Conservation (phyloP, 1,140 invertebrate species). For the Diprion similis region DNA sequence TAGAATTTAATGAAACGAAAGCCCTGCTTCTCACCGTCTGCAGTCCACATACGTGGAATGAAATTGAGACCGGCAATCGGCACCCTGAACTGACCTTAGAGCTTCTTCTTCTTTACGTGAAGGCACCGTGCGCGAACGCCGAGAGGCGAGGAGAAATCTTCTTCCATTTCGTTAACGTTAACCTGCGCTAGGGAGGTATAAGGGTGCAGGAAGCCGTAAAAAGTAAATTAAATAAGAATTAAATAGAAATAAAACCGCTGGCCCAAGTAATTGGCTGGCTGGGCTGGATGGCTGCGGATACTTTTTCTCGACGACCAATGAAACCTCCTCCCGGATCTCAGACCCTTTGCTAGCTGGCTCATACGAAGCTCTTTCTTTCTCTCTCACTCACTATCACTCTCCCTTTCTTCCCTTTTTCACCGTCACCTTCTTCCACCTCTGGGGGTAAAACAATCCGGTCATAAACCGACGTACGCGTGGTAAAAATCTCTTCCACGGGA, state of each 20-base stretch:
- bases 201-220: constrained; percentile 47
- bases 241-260: constrained; percentile 62
- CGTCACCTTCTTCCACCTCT: not conserved
- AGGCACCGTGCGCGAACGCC: not conserved
- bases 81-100: no score
- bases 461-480: not conserved
- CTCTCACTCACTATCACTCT: no score
- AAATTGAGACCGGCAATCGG: no score
- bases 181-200: constrained; percentile 6
- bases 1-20: no score
- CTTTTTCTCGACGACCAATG: constrained; percentile 1
- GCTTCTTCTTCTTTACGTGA: not conserved
- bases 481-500: no score
- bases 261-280: constrained; percentile 59
- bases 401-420: not conserved
- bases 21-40: no score
- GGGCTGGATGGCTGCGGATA: constrained; percentile 34
- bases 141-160: not conserved
- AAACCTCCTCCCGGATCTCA: not conserved
- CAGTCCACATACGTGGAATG: no score
- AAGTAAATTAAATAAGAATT: constrained; percentile 64
- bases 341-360: not conserved
- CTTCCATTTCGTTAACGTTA: constrained; percentile 52
- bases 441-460: not conserved
- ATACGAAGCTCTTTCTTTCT: no score